Conservation (phyloP, 2,888 invertebrate species). For the Holacanthella duospinosa region DNA sequence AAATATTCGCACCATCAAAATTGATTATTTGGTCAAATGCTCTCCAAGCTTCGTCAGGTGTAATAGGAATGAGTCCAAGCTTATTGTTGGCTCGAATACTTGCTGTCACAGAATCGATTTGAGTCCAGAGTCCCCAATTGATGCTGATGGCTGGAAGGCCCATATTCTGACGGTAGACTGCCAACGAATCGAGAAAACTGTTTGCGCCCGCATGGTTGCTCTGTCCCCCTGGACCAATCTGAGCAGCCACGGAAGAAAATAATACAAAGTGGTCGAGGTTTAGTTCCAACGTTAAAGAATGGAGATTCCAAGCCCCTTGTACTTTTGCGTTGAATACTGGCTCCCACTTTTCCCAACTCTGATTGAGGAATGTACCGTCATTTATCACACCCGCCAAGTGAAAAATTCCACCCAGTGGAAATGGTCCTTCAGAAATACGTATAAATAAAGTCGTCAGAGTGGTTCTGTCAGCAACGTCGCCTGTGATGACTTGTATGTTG, state of each 20-base stretch:
- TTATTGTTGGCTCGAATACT: not conserved
- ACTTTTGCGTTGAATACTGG: slow-evolving; percentile 20
- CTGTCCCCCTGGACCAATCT: slow-evolving; percentile 20
- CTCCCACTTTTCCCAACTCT: slow-evolving; percentile 24
- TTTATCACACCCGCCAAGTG: slow-evolving; percentile 23
- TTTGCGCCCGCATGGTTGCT: slow-evolving; percentile 24
- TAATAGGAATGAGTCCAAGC: not conserved
- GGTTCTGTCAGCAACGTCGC: too few relatives aligned
- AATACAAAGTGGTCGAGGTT: slow-evolving; percentile 25
- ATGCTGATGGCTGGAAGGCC: slow-evolving; percentile 21
- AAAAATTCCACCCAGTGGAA: slow-evolving; percentile 23
- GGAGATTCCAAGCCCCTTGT: slow-evolving; percentile 24
- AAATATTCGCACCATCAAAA: not conserved
- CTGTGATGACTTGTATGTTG: slow-evolving; percentile 6
- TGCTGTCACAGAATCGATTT: slow-evolving; percentile 9
- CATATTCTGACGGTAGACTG: slow-evolving; percentile 14
- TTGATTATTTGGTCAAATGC: not conserved
- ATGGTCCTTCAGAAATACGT: too few relatives aligned
- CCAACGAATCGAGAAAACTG: slow-evolving; percentile 19
- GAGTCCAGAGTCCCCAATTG: slow-evolving; percentile 24
- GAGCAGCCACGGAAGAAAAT: slow-evolving; percentile 17
- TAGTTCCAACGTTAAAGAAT: slow-evolving; percentile 12
- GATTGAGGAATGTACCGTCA: slow-evolving; percentile 21
- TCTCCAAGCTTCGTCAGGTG: not conserved
- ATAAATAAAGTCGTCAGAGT: too few relatives aligned